These are phyloP conservation scores for Silurus glanis DNA, from an alignment of 2,113 vertebrate species.

Conservation along the genomic window DNA sequence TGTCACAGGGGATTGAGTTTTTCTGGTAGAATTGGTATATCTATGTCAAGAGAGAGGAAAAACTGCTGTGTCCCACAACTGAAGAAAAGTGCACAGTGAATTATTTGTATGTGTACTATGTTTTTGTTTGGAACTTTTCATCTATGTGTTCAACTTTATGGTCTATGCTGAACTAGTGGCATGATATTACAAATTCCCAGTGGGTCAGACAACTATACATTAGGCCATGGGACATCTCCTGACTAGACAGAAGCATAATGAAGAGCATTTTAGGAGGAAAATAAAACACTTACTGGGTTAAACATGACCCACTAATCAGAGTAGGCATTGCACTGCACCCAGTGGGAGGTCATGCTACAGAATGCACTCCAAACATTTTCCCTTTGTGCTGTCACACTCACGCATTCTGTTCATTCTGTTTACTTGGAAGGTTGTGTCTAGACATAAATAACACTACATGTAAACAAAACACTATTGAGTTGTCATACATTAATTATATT, in stretches of 20 bases:
- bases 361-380: constrained; percentile 8
- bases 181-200: constrained; percentile 42
- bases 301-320: constrained; percentile 51
- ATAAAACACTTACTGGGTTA: constrained; percentile 52
- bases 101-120: not conserved
- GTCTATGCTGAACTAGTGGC: not conserved
- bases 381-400: constrained; percentile 18
- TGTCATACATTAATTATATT: constrained; percentile 6
- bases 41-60: constrained; percentile 10
- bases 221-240: constrained; percentile 35
- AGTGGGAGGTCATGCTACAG: constrained; percentile 16
- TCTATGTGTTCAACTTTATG: not conserved
- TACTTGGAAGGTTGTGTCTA: not conserved
- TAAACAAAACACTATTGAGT: constrained; percentile 1
- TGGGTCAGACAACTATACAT: constrained; percentile 41
- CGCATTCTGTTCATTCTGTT: not conserved
- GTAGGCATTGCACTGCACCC: constrained; percentile 30
- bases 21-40: constrained; percentile 47
- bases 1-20: constrained; percentile 52
- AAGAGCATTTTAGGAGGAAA: constrained; percentile 46
- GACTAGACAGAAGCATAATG: constrained; percentile 45
- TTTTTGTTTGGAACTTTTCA: not conserved
- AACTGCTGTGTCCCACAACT: constrained; percentile 35
- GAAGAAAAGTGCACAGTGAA: constrained; percentile 37
- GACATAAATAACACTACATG: not conserved